Conservation (phyloP, 2,113 vertebrate genomes). For the Trinectes maculatus region DNA sequence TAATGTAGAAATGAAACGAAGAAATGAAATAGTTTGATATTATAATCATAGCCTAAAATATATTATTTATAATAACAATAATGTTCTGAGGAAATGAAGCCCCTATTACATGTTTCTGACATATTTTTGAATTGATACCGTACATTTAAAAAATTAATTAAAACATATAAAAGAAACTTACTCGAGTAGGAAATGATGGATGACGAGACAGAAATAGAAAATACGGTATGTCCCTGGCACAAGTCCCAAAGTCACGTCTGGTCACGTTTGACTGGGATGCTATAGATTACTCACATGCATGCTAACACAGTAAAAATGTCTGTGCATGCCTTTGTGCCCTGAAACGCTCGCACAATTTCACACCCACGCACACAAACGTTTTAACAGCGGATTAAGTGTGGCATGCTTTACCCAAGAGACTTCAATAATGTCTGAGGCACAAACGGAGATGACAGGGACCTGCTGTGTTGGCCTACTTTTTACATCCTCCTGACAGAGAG, state of each 20-base stretch:
- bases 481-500: slow-evolving; percentile 36
- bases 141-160: background rate
- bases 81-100: no score
- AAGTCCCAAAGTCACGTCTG: slow-evolving; percentile 60
- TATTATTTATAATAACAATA: no score
- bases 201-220: slow-evolving; percentile 19
- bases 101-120: no score
- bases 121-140: slow-evolving; percentile 24
- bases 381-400: slow-evolving; percentile 28
- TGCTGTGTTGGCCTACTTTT: slow-evolving; percentile 59
- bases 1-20: no score
- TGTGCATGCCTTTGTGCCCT: slow-evolving; percentile 41
- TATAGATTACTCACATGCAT: slow-evolving; percentile 30
- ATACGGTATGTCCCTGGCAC: slow-evolving; percentile 49
- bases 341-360: slow-evolving; percentile 28
- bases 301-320: slow-evolving; percentile 20
- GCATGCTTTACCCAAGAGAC: slow-evolving; percentile 41
- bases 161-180: slow-evolving; percentile 10
- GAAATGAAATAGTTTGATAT: no score
- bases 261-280: slow-evolving; percentile 42
- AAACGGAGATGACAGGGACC: slow-evolving; percentile 42
- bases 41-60: no score
- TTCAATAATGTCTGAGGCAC: slow-evolving; percentile 38
- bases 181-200: background rate
- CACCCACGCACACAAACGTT: slow-evolving; percentile 20